Base-by-base conservation (phyloP, 1,140 invertebrate species). In the Pseudomyrmex dendroicus region DNA sequence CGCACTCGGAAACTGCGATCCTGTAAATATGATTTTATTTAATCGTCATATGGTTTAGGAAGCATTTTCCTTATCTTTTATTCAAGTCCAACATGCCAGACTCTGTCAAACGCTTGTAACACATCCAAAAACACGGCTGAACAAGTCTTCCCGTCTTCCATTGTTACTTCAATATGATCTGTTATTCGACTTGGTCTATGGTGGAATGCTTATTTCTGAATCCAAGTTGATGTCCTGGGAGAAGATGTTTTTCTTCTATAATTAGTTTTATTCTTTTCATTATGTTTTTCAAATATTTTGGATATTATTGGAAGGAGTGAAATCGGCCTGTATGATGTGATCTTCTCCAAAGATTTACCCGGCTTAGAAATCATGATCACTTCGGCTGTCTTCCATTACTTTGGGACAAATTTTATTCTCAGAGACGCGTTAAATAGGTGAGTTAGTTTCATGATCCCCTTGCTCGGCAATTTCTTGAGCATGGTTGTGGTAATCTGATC, bases 341-440 rank as follows among this genome's bases (percentile, higher is more conserved):
- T 22, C 1, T 59, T n/a, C 1, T 54, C 46, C 1, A 22, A 22
- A 22, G 59, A 17, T 77, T 84, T 89, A 4, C 62, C 57, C 7
- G 83, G 56, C 82, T 90, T 89, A 2, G 48, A 73, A 4, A 90
- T 84, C 0, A 83, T 64, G 3, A 89, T 56, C 7, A 91, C 52
- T 10, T 83, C 86, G 15, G 88, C 89, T 22, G 64, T 62, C 73
- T 91, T 93, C 84, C n/a, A n/a, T 62, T 73, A 4, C 8, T 25
- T 17, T 0, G 91, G 90, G 35, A 92, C 92, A 50, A 90, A 84
- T 5, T n/a, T 46, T 1, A 85, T 52, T 59, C 66, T 61, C 0
- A 93, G 15, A 7, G 67, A 80, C n/a, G 78, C 56, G 73, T 93
- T 92, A 13, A 90, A 84, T 25, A 92, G 86, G n/a, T 88, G 50